These are phyloP conservation scores for Centroberyx gerrardi DNA, from an alignment of 2,797 vertebrate species.

Conservation along the genomic window DNA sequence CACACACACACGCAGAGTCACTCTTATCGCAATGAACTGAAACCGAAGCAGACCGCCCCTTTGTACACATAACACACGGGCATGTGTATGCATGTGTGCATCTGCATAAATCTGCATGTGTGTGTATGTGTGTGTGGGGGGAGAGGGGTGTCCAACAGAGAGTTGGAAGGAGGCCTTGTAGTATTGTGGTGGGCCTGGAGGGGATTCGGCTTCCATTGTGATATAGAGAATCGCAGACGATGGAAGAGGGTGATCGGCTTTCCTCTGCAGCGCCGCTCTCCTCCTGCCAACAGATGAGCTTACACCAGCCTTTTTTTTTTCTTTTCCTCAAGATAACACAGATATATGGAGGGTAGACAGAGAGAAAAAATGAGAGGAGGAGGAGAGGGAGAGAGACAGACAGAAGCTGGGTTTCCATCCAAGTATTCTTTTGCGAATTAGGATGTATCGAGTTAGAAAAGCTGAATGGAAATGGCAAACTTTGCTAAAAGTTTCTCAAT, in stretches of 20 bases:
- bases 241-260: conserved; percentile 51
- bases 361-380: background rate
- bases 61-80: conserved; percentile 30
- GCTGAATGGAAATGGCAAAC: background rate
- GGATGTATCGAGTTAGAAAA: background rate
- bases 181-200: conserved; percentile 48
- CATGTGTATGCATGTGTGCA: conserved; percentile 19
- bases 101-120: conserved; percentile 39
- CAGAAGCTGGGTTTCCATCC: background rate
- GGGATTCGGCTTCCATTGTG: conserved; percentile 61
- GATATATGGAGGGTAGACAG: conserved; percentile 26
- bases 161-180: conserved; percentile 46
- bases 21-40: background rate
- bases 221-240: conserved; percentile 50
- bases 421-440: conserved; percentile 1
- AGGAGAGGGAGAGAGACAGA: conserved; percentile 31
- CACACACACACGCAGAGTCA: background rate
- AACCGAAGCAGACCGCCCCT: conserved; percentile 3
- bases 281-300: conserved; percentile 62
- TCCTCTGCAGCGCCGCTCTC: conserved; percentile 17
- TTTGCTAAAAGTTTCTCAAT: too few relatives aligned
- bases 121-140: background rate
- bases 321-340: conserved; percentile 40
- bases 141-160: conserved; percentile 25
- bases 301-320: conserved; percentile 45